Conservation (phyloP, 92 coral and sea anemone species). For the Plumapathes pennacea region DNA sequence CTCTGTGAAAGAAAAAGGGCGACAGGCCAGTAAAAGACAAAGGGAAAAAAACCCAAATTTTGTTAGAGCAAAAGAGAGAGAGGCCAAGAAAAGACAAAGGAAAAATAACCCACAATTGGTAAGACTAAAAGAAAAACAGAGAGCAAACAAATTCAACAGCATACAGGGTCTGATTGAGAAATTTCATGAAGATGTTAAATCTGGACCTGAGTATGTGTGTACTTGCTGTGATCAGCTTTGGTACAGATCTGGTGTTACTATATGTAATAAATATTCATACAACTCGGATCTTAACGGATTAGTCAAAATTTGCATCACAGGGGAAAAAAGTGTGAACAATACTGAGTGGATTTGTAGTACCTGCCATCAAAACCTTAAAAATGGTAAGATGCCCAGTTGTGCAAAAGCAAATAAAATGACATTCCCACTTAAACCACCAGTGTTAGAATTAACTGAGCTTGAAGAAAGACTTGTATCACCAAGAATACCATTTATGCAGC, state of each 20-base stretch:
- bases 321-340: conserved; percentile 22
- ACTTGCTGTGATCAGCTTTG: conserved; percentile 74
- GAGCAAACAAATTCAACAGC: too few species aligned
- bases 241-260: conserved; percentile 45
- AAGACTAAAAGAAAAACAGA: too few species aligned
- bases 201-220: conserved; percentile 66
- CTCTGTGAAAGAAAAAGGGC: too few species aligned
- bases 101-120: too few species aligned
- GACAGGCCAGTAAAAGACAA: too few species aligned
- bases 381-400: conserved; percentile 32
- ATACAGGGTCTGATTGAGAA: conserved; percentile 47
- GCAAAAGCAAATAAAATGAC: conserved; percentile 35
- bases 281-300: conserved; percentile 29
- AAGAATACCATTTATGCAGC: conserved; percentile 48
- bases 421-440: conserved; percentile 33
- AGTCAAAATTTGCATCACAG: conserved; percentile 41
- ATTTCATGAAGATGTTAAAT: conserved; percentile 52
- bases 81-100: too few species aligned
- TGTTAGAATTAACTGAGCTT: conserved; percentile 36
- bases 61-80: too few species aligned
- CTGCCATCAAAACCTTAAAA: conserved; percentile 23
- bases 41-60: too few species aligned
- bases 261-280: conserved; percentile 33
- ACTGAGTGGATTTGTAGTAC: conserved; percentile 51
- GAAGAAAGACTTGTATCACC: conserved; percentile 55